A percentile compares a stretch with the other conserved stretches of the same genome.
phyloP scores from a whole-genome alignment of 2,797 vertebrate genomes.

The Nyctibius grandis region DNA sequence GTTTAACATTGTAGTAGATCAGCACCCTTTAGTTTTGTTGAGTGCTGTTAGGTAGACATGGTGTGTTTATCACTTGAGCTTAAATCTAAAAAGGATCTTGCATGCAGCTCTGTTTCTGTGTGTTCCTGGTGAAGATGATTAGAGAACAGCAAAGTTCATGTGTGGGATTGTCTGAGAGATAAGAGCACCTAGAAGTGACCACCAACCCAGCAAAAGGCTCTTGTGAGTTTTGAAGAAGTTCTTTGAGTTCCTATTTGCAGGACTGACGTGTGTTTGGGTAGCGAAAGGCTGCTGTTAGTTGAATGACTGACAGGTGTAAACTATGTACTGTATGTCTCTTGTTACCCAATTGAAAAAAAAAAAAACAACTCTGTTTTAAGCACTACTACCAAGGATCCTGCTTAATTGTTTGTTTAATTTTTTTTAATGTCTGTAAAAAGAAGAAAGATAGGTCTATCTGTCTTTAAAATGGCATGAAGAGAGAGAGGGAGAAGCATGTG shows the following conservation, averaged over 20 bases:
- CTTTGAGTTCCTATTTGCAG: background rate
- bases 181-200: background rate
- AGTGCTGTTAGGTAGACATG: background rate
- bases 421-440: background rate
- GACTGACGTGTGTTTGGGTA: background rate
- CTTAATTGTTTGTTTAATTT: background rate
- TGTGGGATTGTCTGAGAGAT: background rate
- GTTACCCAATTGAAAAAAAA: background rate
- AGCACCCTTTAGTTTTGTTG: background rate
- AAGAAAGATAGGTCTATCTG: background rate
- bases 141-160: background rate
- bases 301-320: background rate
- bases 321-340: background rate
- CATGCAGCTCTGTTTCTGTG: background rate
- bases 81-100: background rate
- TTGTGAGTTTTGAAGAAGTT: background rate
- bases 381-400: background rate
- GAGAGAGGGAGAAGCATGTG: background rate
- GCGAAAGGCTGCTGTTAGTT: background rate
- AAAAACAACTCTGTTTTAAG: background rate
- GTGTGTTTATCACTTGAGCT: background rate
- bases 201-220: background rate
- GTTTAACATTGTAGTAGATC: background rate
- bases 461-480: background rate
- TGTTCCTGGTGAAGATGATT: background rate